phyloP scores from a whole-genome alignment of 2,888 invertebrate species.

The Drosophila atripex region DNA sequence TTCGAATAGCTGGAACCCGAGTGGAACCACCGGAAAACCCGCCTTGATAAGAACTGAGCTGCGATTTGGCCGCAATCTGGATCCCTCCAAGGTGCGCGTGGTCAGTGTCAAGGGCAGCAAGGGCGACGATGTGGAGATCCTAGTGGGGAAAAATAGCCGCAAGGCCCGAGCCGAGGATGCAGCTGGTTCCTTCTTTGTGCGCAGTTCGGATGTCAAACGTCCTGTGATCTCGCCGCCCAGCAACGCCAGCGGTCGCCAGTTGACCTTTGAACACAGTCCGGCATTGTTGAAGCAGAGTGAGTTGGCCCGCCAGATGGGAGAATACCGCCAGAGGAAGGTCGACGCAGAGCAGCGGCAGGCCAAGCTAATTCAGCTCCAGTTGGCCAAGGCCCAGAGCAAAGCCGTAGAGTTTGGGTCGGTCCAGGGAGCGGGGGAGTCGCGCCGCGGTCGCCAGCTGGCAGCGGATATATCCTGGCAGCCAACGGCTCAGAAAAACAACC shows the following conservation, averaged over 20 bases:
- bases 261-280: conserved; percentile 72
- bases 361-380: conserved; percentile 69
- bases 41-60: conserved; percentile 89
- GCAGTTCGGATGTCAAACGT: conserved; percentile 60
- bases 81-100: conserved; percentile 90
- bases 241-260: conserved; percentile 52
- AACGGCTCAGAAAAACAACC: conserved; percentile 34
- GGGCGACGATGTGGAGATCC: conserved; percentile 90
- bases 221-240: conserved; percentile 41
- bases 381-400: conserved; percentile 70
- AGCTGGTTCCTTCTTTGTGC: conserved; percentile 70
- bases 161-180: conserved; percentile 70
- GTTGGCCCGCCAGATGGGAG: conserved; percentile 61
- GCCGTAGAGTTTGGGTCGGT: conserved; percentile 47
- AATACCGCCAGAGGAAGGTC: conserved; percentile 65
- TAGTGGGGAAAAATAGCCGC: conserved; percentile 80
- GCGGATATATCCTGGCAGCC: conserved; percentile 50
- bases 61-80: conserved; percentile 90
- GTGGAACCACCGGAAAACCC: conserved; percentile 82
- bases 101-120: conserved; percentile 90
- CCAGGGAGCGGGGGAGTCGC: conserved; percentile 15
- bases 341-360: conserved; percentile 71
- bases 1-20: conserved; percentile 3
- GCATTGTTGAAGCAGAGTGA: conserved; percentile 75
- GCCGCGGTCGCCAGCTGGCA: conserved; percentile 52